Conservation (phyloP, 2,113 vertebrate species). For the Gasterosteus nipponicus region DNA sequence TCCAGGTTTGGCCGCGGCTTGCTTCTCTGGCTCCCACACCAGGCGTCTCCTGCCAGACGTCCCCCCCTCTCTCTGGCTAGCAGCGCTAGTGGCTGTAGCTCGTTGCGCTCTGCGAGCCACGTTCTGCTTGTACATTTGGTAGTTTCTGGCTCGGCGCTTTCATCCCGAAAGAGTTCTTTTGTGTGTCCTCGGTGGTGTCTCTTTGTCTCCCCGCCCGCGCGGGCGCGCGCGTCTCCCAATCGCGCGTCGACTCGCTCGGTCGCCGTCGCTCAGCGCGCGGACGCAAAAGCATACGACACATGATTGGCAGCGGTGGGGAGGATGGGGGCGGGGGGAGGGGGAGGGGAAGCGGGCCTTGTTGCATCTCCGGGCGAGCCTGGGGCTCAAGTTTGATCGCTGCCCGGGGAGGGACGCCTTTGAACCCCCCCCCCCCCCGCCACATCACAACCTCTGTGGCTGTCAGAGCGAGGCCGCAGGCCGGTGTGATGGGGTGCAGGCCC, state of each 20-base stretch:
- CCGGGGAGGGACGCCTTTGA: constrained; percentile 60
- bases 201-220: constrained; percentile 54
- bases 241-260: constrained; percentile 50
- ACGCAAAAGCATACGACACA: constrained; percentile 68
- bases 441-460: constrained; percentile 55
- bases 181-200: constrained; percentile 38
- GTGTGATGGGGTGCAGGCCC: constrained; percentile 70
- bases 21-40: constrained; percentile 71
- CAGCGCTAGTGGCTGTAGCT: constrained; percentile 73
- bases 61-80: constrained; percentile 71
- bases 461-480: constrained; percentile 52
- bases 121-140: constrained; percentile 61
- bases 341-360: constrained; percentile 72
- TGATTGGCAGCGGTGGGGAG: constrained; percentile 71
- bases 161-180: constrained; percentile 36
- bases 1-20: constrained; percentile 72
- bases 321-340: constrained; percentile 16
- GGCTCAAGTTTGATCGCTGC: constrained; percentile 74
- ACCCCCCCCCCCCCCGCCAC: background rate
- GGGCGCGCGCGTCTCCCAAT: constrained; percentile 57
- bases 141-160: constrained; percentile 57
- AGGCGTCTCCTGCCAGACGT: constrained; percentile 69
- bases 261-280: constrained; percentile 18
- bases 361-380: constrained; percentile 66
- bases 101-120: constrained; percentile 63